A percentile compares a stretch with the other conserved stretches of the same genome.
phyloP scores from a whole-genome alignment of 2,888 invertebrate species.

The Leucophenga maculata region DNA sequence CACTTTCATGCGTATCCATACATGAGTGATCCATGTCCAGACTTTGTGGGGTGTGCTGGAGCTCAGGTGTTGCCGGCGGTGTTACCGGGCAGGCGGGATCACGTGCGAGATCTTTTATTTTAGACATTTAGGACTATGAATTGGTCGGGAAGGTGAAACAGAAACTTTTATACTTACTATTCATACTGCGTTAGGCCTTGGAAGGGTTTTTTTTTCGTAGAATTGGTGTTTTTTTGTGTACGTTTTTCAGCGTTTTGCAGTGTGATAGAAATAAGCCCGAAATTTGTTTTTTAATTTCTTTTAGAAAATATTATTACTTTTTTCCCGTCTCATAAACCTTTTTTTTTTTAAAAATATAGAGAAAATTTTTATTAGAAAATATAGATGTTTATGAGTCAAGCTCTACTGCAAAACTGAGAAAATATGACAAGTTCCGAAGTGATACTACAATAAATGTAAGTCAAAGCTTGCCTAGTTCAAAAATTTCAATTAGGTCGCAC shows the following conservation, averaged over 20 bases:
- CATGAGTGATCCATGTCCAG: constrained; percentile 46
- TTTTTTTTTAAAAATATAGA: constrained; percentile 3
- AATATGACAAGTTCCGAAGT: background rate
- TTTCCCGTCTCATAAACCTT: background rate
- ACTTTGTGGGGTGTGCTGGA: background rate
- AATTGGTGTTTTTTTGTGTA: constrained; percentile 23
- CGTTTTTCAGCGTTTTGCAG: background rate
- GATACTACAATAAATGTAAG: background rate
- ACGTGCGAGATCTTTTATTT: constrained; percentile 15
- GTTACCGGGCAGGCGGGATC: constrained; percentile 38
- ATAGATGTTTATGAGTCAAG: background rate
- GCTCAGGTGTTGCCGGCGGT: background rate
- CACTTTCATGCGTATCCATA: constrained; percentile 17
- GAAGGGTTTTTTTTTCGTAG: constrained; percentile 27
- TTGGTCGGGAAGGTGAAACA: background rate
- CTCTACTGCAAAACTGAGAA: background rate
- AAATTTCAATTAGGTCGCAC: too few relatives aligned
- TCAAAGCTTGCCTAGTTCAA: background rate
- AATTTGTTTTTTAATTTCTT: background rate
- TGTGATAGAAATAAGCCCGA: background rate
- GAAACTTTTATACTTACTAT: constrained; percentile 47
- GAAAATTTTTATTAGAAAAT: background rate
- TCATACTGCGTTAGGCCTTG: constrained; percentile 59
- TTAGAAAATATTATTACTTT: background rate
- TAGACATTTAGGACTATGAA: background rate